Evolutionary conservation across 2,113 vertebrate genomes (phyloP).

Genomic region (Synchiropus splendidus): DNA sequence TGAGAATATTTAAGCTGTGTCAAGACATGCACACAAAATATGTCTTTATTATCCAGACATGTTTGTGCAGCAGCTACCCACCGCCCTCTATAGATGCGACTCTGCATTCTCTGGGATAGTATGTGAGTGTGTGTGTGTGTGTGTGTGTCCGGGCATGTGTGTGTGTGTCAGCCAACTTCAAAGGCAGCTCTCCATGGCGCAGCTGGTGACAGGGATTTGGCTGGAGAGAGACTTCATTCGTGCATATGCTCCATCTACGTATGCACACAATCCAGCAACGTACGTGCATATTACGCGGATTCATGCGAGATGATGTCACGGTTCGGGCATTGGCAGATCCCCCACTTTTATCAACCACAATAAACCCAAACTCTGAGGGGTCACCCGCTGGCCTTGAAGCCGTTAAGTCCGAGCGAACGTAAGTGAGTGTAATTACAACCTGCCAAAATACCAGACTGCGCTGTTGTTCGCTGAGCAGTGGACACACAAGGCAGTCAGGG

Average conservation of each 20-base stretch:
- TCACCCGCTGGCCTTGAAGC: slow-evolving; percentile 31
- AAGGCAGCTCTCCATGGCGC: slow-evolving; percentile 19
- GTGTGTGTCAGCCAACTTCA: slow-evolving; percentile 27
- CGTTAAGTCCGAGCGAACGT: slow-evolving; percentile 45
- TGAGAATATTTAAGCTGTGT: no score
- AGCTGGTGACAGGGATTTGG: slow-evolving; percentile 26
- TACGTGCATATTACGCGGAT: slow-evolving; percentile 19
- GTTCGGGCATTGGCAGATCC: slow-evolving; percentile 25
- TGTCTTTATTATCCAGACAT: no score
- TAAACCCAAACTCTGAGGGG: slow-evolving; percentile 31
- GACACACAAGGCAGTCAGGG: slow-evolving; percentile 21
- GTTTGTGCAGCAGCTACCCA: no score
- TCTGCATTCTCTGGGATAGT: slow-evolving; percentile 11
- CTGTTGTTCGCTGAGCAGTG: slow-evolving; percentile 15
- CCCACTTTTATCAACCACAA: slow-evolving; percentile 7
- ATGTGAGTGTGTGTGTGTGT: slow-evolving; percentile 7
- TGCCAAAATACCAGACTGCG: slow-evolving; percentile 37
- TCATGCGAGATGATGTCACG: slow-evolving; percentile 45
- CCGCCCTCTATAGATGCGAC: no score
- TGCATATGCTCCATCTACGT: no score
- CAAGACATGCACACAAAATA: no score
- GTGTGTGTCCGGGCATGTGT: no score
- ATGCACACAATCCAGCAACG: no score
- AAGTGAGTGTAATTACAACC: slow-evolving; percentile 50
- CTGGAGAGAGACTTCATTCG: slow-evolving; percentile 5